Base-by-base conservation (phyloP, 1,140 invertebrate species). In the Halyomorpha halys region DNA sequence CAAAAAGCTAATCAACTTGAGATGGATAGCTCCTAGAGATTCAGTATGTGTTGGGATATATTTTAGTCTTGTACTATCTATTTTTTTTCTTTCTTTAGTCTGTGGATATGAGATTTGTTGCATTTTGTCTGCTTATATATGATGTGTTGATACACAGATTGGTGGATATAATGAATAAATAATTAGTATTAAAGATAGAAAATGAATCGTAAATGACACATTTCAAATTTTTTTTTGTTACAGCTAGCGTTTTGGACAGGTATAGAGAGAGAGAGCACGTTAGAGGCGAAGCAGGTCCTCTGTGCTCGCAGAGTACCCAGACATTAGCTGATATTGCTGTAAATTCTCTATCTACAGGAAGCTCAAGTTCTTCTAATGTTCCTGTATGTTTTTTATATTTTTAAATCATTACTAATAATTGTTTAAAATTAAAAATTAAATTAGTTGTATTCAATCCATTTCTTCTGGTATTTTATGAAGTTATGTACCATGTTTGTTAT, bases 261-360 rank as follows among this genome's bases (percentile, higher is more conserved):
- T 72, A 71, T 11, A 68, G 74, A 44, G 76, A 77, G 64, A 67
- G 77, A 19, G 73, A 74, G 68, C 74, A 76, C 65, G 75, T 77
- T 6, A 66, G 75, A 67, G 75, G 75, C 15, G 77, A 78, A 65
- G 75, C 73, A 1, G 74, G 75, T 61, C 74, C 76, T 44, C 63
- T 77, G 18, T 70, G 73, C 30, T 63, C 63, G 53, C 69, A 61
- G 13, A 66, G 61, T 19, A 67, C 66, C 4, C 68, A 69, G 61
- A 65, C 60, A 60, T 44, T 67, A 19, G 63, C 53, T 47, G 63
- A 65, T 19, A 64, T 67, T 15, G 66, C 63, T 39, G 62, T 63
- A 9, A 67, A 67, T 56, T 61, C 66, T 60, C 59, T 67, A n/a
- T 64, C 66, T 14, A 54, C 49, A 6, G 60, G 66, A 45, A 34